These are phyloP conservation scores for Eupeodes latifasciatus DNA, from an alignment of 2,888 invertebrate genomes.

Conservation along the genomic window DNA sequence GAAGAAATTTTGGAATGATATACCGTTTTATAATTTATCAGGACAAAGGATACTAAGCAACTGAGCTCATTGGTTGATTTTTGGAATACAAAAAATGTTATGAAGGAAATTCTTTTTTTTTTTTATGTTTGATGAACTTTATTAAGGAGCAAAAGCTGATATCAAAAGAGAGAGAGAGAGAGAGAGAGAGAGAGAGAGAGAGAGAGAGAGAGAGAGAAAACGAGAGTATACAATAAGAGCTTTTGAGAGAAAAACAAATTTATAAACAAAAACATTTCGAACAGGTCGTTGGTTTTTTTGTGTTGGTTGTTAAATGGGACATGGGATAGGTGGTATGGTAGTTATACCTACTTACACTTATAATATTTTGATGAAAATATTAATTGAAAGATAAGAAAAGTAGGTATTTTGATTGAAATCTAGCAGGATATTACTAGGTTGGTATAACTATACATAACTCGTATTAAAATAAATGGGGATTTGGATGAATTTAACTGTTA, in stretches of 20 bases:
- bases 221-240: neutral
- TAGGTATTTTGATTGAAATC: too few species aligned
- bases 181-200: neutral
- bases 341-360: neutral
- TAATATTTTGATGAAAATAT: constrained; percentile 6
- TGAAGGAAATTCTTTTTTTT: neutral
- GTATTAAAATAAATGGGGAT: too few species aligned
- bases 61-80: constrained; percentile 40
- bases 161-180: neutral
- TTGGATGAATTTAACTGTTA: too few species aligned
- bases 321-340: neutral
- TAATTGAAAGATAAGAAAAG: neutral
- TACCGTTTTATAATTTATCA: constrained; percentile 42
- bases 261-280: constrained; percentile 69
- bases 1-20: constrained; percentile 7
- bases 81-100: constrained; percentile 29
- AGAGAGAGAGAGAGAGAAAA: neutral
- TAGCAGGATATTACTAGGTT: too few species aligned
- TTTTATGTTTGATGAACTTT: constrained; percentile 27
- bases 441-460: too few species aligned
- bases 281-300: constrained; percentile 62
- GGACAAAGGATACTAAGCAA: constrained; percentile 69
- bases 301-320: neutral
- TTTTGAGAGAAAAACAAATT: constrained; percentile 35
- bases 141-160: constrained; percentile 43